Conservation (phyloP, 2,888 invertebrate species). For the Aricia artaxerxes region DNA sequence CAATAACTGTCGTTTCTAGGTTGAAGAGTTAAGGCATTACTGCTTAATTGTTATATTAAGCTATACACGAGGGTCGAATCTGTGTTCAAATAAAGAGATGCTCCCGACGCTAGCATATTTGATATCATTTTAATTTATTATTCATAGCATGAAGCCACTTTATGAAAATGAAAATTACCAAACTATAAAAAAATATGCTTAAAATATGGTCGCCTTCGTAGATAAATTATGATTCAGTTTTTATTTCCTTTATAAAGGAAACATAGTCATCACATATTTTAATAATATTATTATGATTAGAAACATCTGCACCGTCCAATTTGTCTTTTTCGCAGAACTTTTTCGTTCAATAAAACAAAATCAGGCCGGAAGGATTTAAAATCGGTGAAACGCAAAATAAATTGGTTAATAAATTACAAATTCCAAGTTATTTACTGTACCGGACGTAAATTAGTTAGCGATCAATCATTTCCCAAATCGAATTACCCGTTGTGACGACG, state of each 20-base stretch:
- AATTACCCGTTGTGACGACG: constrained; percentile 51
- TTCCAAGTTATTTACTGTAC: constrained; percentile 52
- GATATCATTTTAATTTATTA: constrained; percentile 5
- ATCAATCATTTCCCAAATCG: constrained; percentile 57
- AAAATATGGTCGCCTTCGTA: not conserved
- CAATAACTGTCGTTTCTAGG: constrained; percentile 14
- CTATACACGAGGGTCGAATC: constrained; percentile 52
- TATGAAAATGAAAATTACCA: not conserved
- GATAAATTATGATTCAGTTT: not conserved
- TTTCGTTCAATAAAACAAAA: constrained; percentile 18
- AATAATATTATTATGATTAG: not conserved
- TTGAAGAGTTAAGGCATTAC: constrained; percentile 43
- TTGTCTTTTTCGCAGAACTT: not conserved
- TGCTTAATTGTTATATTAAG: constrained; percentile 73
- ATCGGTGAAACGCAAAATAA: constrained; percentile 24
- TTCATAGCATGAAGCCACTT: not conserved
- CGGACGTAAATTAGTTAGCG: constrained; percentile 49
- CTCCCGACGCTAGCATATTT: constrained; percentile 7
- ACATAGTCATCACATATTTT: not conserved
- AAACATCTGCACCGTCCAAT: not conserved
- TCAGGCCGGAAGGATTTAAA: constrained; percentile 32
- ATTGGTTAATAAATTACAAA: constrained; percentile 44
- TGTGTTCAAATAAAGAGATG: constrained; percentile 41
- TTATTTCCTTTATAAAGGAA: not conserved
- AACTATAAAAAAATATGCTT: not conserved